Conservation (phyloP, 2,888 invertebrate genomes). For the Dyspetes luteomarginatus region DNA sequence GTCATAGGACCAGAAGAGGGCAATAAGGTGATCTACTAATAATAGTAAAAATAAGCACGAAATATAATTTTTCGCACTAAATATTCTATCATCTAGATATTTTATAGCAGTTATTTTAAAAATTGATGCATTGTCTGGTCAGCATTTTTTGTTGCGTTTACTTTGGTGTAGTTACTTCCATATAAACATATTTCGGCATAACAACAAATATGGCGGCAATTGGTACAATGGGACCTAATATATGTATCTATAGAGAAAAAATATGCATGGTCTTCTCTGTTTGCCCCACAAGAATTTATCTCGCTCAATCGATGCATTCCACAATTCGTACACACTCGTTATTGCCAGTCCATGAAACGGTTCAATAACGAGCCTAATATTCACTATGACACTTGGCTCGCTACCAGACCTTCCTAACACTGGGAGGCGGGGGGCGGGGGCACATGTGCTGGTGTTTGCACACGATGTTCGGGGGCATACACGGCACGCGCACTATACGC, state of each 20-base stretch:
- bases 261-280: conserved; percentile 12
- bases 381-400: conserved; percentile 72
- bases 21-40: too few species aligned
- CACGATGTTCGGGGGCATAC: conserved; percentile 1
- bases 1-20: too few species aligned
- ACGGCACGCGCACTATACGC: neutral
- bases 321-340: conserved; percentile 50
- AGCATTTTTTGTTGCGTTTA: too few species aligned
- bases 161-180: too few species aligned
- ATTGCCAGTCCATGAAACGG: conserved; percentile 49
- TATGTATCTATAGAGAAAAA: neutral
- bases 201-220: neutral
- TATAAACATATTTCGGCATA: too few species aligned
- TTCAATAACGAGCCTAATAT: conserved; percentile 74
- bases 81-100: too few species aligned
- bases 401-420: conserved; percentile 71
- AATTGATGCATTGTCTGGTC: too few species aligned
- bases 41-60: too few species aligned
- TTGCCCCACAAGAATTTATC: conserved; percentile 2
- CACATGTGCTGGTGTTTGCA: conserved; percentile 76
- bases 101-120: too few species aligned
- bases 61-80: too few species aligned
- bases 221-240: neutral
- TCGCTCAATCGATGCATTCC: neutral
- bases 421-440: conserved; percentile 40